Conservation (phyloP, 2,888 invertebrate species). For the Calephelis perditalis region DNA sequence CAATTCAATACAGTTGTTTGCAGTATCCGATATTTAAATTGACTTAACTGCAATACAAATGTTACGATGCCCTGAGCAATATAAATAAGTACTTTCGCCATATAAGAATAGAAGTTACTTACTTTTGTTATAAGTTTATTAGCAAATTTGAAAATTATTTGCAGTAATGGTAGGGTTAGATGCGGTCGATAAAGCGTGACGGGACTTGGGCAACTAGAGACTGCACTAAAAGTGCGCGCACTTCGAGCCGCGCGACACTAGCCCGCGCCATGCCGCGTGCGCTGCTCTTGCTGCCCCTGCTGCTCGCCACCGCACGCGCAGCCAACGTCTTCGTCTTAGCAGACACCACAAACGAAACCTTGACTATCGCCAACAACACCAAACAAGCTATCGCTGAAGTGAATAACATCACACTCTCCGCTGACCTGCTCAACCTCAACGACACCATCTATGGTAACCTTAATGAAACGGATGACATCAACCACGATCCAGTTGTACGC, state of each 20-base stretch:
- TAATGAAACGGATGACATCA: constrained; percentile 34
- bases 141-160: constrained; percentile 14
- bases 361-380: constrained; percentile 35
- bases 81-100: background rate
- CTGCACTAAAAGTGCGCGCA: constrained; percentile 59
- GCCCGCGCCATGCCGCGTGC: constrained; percentile 59
- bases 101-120: constrained; percentile 3
- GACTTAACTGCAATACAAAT: too few relatives aligned
- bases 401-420: constrained; percentile 19
- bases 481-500: constrained; percentile 59
- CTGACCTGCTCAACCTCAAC: constrained; percentile 32
- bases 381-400: constrained; percentile 35
- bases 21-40: too few relatives aligned
- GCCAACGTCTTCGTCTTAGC: constrained; percentile 32
- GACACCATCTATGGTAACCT: constrained; percentile 39
- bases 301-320: constrained; percentile 31
- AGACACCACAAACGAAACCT: constrained; percentile 30
- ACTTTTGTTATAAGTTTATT: constrained; percentile 12
- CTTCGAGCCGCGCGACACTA: constrained; percentile 48
- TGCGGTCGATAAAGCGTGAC: constrained; percentile 41
- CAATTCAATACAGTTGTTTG: too few relatives aligned
- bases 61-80: background rate
- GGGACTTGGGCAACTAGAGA: constrained; percentile 49
- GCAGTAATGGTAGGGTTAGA: constrained; percentile 23
- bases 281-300: constrained; percentile 39